Evolutionary conservation across 2,888 invertebrate species (phyloP).

Genomic region (Cotesia congregata): DNA sequence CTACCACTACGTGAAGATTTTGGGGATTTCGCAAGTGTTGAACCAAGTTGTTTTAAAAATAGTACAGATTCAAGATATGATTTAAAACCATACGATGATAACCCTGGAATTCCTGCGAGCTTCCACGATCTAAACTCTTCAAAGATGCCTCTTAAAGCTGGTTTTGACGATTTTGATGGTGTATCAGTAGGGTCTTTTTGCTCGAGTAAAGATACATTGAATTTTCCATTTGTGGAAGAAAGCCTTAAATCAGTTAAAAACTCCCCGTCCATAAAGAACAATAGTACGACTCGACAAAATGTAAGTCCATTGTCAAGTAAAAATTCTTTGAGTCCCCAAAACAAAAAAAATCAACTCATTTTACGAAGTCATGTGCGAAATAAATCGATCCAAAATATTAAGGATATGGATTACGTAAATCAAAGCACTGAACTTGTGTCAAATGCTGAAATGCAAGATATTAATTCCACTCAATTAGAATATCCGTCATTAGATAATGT

Average conservation of each 20-base stretch:
- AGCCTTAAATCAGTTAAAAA: slow-evolving; percentile 62
- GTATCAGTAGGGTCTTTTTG: slow-evolving; percentile 62
- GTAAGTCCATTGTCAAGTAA: slow-evolving; percentile 58
- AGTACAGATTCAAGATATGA: slow-evolving; percentile 58
- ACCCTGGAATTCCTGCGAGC: slow-evolving; percentile 52
- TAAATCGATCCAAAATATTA: slow-evolving; percentile 41
- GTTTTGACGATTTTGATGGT: slow-evolving; percentile 67
- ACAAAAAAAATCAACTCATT: slow-evolving; percentile 40
- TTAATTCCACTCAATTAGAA: slow-evolving; percentile 53
- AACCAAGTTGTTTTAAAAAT: slow-evolving; percentile 59
- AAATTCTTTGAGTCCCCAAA: slow-evolving; percentile 61
- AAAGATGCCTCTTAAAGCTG: slow-evolving; percentile 63
- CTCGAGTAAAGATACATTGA: slow-evolving; percentile 64
- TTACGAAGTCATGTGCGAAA: slow-evolving; percentile 37
- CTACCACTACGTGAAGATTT: slow-evolving; percentile 64
- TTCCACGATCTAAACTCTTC: slow-evolving; percentile 63
- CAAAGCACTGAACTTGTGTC: slow-evolving; percentile 59
- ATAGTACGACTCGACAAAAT: slow-evolving; percentile 56
- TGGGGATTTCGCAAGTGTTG: slow-evolving; percentile 63
- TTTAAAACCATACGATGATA: slow-evolving; percentile 57
- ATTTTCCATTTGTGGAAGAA: slow-evolving; percentile 65
- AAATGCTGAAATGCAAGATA: slow-evolving; percentile 51
- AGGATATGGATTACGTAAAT: slow-evolving; percentile 64
- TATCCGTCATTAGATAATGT: slow-evolving; percentile 59
- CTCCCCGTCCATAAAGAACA: slow-evolving; percentile 62